A percentile compares a stretch with the other conserved stretches of the same genome.
Evolutionary conservation across 2,113 vertebrate genomes (phyloP).

Genomic region (Athene cunicularia): DNA sequence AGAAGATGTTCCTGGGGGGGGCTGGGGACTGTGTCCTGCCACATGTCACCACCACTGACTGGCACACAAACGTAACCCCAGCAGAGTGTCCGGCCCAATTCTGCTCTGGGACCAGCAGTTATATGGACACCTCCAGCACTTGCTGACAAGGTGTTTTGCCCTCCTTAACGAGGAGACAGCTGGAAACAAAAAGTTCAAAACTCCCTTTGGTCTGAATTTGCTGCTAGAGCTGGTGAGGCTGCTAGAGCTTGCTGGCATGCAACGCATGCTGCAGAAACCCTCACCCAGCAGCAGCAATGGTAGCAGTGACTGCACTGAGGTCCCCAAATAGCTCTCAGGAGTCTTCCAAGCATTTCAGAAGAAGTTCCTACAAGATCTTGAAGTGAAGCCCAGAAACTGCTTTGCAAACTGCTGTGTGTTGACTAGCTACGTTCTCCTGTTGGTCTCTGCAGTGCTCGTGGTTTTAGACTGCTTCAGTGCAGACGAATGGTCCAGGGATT

Average conservation of each 20-base stretch:
- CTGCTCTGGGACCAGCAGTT: background rate
- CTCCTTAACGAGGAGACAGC: background rate
- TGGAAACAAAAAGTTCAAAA: background rate
- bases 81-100: background rate
- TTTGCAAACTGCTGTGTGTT: background rate
- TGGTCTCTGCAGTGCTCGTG: fast-evolving
- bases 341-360: background rate
- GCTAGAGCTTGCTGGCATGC: background rate
- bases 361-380: background rate
- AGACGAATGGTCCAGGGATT: background rate
- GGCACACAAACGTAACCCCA: too few species aligned
- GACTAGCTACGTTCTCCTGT: background rate
- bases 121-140: background rate
- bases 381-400: background rate
- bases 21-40: background rate
- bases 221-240: background rate
- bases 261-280: background rate
- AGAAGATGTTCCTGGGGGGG: too few species aligned
- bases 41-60: too few species aligned
- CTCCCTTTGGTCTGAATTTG: background rate
- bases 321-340: background rate
- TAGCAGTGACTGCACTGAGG: background rate
- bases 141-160: background rate
- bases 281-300: background rate
- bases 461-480: background rate